A percentile compares a stretch with the other conserved stretches of the same genome.
phyloP scores from a whole-genome alignment of 30 jellyfish, hydroid and myxozoan genomes.

The Cassiopea xamachana region DNA sequence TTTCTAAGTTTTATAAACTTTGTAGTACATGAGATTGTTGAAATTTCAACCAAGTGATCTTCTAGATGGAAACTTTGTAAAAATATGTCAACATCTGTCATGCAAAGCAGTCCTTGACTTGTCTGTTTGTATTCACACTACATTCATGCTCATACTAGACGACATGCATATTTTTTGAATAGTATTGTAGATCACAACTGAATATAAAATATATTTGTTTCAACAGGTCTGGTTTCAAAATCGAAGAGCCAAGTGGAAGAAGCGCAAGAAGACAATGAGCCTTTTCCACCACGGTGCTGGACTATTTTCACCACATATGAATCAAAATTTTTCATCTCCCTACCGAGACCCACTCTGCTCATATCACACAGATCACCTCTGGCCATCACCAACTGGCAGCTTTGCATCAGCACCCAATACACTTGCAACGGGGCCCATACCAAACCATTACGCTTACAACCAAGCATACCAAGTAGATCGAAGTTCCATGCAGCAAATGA shows the following conservation, averaged over 20 bases:
- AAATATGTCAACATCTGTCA: background rate
- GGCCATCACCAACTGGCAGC: slow-evolving; percentile 89
- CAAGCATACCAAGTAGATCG: slow-evolving; percentile 88
- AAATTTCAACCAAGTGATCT: background rate
- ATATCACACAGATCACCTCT: slow-evolving; percentile 88
- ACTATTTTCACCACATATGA: slow-evolving; percentile 90
- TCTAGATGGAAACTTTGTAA: background rate
- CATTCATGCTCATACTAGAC: too few species aligned
- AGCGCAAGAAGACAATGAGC: slow-evolving; percentile 96
- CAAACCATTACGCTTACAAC: slow-evolving; percentile 78
- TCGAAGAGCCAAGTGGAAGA: slow-evolving; percentile 99
- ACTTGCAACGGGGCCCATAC: slow-evolving; percentile 60
- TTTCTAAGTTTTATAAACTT: too few species aligned
- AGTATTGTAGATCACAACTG: too few species aligned
- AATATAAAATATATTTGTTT: too few species aligned
- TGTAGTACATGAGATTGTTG: background rate
- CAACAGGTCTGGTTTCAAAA: slow-evolving; percentile 97
- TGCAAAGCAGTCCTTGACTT: too few species aligned
- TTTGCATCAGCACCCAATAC: slow-evolving; percentile 67
- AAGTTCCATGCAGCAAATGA: slow-evolving; percentile 68
- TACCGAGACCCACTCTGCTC: slow-evolving; percentile 88
- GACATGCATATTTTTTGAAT: too few species aligned
- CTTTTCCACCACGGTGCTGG: slow-evolving; percentile 93
- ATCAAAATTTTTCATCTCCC: slow-evolving; percentile 81
- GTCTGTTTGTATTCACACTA: too few species aligned